phyloP scores from a whole-genome alignment of 2,888 invertebrate genomes.

The Malthinus flaveolus region DNA sequence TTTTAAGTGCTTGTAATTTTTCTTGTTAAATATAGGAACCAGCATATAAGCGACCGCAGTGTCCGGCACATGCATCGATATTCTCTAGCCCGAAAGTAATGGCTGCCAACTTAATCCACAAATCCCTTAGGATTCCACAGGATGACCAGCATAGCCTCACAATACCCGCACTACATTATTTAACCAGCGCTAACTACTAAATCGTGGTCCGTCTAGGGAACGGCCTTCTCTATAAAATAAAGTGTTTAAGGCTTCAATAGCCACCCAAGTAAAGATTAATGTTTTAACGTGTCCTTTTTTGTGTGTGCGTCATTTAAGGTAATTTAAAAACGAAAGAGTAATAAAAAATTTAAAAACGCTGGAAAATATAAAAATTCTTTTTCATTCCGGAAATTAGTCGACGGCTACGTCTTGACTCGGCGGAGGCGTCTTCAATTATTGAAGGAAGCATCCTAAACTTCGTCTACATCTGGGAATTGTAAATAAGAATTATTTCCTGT shows the following conservation, averaged over 20 bases:
- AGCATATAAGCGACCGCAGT: constrained; percentile 36
- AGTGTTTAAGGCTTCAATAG: constrained; percentile 39
- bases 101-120: constrained; percentile 53
- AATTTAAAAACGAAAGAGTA: constrained; percentile 1
- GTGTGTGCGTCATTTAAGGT: constrained; percentile 2
- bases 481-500: constrained; percentile 44
- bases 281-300: constrained; percentile 26
- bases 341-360: constrained; percentile 31
- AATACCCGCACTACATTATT: constrained; percentile 54
- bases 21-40: constrained; percentile 25
- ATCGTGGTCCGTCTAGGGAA: constrained; percentile 47
- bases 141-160: constrained; percentile 50
- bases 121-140: constrained; percentile 48
- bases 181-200: constrained; percentile 54
- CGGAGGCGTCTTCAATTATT: constrained; percentile 37
- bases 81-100: constrained; percentile 48
- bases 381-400: constrained; percentile 36
- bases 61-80: constrained; percentile 45
- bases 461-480: constrained; percentile 37
- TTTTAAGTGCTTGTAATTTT: constrained; percentile 28
- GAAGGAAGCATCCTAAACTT: constrained; percentile 33
- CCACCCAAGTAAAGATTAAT: constrained; percentile 24
- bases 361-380: constrained; percentile 37
- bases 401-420: constrained; percentile 32
- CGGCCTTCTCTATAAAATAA: constrained; percentile 38